Base-by-base conservation (phyloP, 1,140 invertebrate species). In the Caenorhabditis inopinata region DNA sequence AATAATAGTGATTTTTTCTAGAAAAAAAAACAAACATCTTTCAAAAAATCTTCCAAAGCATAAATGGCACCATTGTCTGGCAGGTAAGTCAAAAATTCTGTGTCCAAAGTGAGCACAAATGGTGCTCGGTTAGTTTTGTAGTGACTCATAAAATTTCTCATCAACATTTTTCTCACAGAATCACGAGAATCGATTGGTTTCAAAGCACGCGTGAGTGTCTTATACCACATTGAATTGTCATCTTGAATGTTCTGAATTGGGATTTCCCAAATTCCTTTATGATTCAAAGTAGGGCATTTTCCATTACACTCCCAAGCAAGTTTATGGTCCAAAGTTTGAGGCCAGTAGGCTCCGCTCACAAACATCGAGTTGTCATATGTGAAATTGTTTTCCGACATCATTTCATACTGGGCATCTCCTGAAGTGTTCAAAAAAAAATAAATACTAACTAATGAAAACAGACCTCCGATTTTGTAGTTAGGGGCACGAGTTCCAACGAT, bases 281-380 rank as follows among this genome's bases (percentile, higher is more conserved):
- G 79, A 21, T 46, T 35, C 45, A 79, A 23, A n/a, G 42, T 49
- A 23, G 86, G 81, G 51, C 85, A 86, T 16, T 48, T 76, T 68
- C 82, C 80, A 23, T 29, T 23, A 62, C 85, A 86, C 16, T 80
- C 75, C 85, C 85, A 86, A 2, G 85, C 73, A 2, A 79, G 23
- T 29, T 74, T 47, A 16, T 79, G 51, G 27, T 79, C 76, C 7
- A 86, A 73, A 3, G 85, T 86, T 74, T 85, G 85, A 21, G 85
- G 85, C 85, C 85, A 86, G 47, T 80, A 85, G 2, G 86, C 82
- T 1, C 85, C 84, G 38, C 81, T 76, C 27, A 82, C 84, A 14
- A 73, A 27, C 35, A 87, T 46, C 7, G 86, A 87, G 48, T 75
- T 85, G 53, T 87, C 85, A 45, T 86, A 86, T 3, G 38, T 29